Evolutionary conservation across 2,797 vertebrate species (phyloP).

Genomic region (Semotilus atromaculatus): DNA sequence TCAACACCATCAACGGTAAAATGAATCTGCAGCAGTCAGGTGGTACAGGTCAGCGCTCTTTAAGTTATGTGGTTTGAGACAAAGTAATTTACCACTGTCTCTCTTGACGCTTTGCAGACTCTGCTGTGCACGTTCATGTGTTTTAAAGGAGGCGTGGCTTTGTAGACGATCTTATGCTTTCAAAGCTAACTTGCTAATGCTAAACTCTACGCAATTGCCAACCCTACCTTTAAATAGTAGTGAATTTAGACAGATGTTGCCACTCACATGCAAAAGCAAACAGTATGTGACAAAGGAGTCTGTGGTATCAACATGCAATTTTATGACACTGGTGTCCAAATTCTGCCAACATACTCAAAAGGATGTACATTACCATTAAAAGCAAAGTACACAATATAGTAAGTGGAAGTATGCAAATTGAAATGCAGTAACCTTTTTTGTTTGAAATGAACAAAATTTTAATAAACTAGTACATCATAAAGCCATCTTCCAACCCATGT

Average conservation of each 20-base stretch:
- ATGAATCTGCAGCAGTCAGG: too few species aligned
- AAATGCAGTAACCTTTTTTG: too few species aligned
- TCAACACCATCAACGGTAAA: too few species aligned
- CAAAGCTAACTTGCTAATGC: too few species aligned
- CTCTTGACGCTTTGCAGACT: too few species aligned
- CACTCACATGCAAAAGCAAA: neutral
- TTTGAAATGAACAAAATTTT: neutral
- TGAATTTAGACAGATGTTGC: neutral
- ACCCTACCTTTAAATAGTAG: neutral
- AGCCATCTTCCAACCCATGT: neutral
- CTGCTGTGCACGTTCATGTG: too few species aligned
- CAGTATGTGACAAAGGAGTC: neutral
- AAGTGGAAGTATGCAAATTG: neutral
- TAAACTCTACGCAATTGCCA: too few species aligned
- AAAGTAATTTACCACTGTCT: too few species aligned
- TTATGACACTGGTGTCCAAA: neutral
- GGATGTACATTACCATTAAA: neutral
- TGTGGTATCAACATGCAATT: slow-evolving; percentile 4
- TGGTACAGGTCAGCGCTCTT: too few species aligned
- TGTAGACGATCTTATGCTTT: too few species aligned
- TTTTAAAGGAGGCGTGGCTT: too few species aligned
- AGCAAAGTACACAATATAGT: neutral
- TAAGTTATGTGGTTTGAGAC: too few species aligned
- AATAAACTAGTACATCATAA: neutral
- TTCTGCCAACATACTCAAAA: neutral